A percentile compares a stretch with the other conserved stretches of the same genome.
Evolutionary conservation across 2,797 vertebrate genomes (phyloP).

Genomic region (Hemitrygon akajei): DNA sequence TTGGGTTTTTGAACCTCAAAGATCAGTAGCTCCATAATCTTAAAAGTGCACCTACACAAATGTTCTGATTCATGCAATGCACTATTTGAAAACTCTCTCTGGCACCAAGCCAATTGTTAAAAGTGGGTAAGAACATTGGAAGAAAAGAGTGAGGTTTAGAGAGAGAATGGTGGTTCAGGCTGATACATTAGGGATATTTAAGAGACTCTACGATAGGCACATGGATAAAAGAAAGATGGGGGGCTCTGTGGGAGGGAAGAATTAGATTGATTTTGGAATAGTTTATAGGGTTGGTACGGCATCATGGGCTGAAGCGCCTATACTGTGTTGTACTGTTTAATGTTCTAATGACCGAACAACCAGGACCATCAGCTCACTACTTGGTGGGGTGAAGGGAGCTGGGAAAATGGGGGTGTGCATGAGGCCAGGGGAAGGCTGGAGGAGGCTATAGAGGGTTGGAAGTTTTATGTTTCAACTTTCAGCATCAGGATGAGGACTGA

Average conservation of each 20-base stretch:
- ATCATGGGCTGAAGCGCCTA: no score
- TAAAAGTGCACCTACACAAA: neutral
- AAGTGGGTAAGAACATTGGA: neutral
- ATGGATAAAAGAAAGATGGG: no score
- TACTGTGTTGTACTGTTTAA: no score
- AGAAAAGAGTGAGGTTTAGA: neutral
- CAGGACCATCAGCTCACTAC: no score
- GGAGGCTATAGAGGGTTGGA: neutral
- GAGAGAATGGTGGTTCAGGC: neutral
- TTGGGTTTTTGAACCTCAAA: neutral
- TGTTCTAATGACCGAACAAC: neutral
- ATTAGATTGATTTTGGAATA: no score
- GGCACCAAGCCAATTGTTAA: no score
- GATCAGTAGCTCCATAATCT: conserved; percentile 4
- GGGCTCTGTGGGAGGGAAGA: no score
- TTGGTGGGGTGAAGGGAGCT: neutral
- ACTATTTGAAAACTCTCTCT: no score
- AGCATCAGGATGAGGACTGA: neutral
- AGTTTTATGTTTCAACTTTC: neutral
- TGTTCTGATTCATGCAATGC: neutral
- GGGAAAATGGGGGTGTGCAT: no score
- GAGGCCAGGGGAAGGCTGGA: neutral
- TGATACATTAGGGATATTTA: no score
- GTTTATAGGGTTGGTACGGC: no score
- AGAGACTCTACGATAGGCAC: no score